These are phyloP conservation scores for Theretra japonica DNA, from an alignment of 2,888 invertebrate genomes.

Conservation along the genomic window DNA sequence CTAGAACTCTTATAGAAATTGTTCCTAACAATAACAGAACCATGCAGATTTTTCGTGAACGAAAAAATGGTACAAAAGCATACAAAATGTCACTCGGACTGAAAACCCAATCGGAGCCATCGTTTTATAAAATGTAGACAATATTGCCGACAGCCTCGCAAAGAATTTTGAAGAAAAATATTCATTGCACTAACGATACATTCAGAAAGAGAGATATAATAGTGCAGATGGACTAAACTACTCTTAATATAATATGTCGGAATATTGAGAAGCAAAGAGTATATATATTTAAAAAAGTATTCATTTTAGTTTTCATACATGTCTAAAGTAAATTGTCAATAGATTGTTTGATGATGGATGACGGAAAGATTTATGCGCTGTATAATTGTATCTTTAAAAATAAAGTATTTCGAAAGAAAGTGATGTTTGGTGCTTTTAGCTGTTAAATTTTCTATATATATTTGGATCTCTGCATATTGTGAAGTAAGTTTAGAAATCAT, in stretches of 20 bases:
- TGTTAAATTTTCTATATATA: no score
- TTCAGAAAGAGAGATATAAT: not conserved
- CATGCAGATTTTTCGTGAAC: not conserved
- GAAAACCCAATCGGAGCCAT: not conserved
- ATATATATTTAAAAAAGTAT: no score
- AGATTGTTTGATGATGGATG: no score
- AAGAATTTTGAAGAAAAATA: constrained; percentile 17
- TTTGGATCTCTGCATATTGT: constrained; percentile 30
- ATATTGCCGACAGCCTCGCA: not conserved
- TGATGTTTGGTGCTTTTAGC: no score
- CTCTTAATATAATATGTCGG: no score
- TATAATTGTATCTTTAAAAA: no score
- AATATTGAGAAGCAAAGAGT: no score
- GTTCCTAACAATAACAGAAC: not conserved
- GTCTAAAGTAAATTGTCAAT: no score
- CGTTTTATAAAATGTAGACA: constrained; percentile 20
- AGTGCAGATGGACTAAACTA: not conserved
- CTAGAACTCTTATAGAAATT: not conserved
- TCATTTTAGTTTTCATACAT: no score
- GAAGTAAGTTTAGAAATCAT: not conserved
- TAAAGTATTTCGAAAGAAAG: no score
- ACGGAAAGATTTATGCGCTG: no score
- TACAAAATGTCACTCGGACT: not conserved
- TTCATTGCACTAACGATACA: constrained; percentile 13
- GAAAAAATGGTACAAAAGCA: not conserved